Evolutionary conservation across 2,797 vertebrate species (phyloP).

Genomic region (Lepidocolaptes lacrymiger): DNA sequence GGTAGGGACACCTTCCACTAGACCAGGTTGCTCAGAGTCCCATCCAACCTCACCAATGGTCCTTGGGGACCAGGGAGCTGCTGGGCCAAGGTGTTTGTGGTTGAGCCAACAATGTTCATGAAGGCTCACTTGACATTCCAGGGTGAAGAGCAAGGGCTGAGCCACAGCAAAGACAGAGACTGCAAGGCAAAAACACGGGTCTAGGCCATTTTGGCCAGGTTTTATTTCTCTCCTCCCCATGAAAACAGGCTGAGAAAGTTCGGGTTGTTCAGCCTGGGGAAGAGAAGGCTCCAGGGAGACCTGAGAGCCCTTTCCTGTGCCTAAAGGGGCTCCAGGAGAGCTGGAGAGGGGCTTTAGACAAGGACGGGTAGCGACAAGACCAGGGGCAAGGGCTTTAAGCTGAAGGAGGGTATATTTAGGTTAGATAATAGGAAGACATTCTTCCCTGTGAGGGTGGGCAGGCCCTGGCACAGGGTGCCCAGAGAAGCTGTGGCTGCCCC

Average conservation of each 20-base stretch:
- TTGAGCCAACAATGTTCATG: neutral
- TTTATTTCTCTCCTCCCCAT: neutral
- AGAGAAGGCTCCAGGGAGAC: neutral
- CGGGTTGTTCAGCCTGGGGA: neutral
- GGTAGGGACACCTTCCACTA: neutral
- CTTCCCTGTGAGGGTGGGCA: accelerated
- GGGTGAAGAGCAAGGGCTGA: neutral
- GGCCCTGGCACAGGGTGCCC: neutral
- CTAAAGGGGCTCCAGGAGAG: neutral
- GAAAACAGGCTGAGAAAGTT: neutral
- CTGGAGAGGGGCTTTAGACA: neutral
- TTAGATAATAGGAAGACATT: no score
- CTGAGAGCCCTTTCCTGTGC: accelerated
- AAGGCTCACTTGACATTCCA: accelerated
- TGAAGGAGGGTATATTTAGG: accelerated
- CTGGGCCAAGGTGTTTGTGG: neutral
- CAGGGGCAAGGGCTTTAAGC: neutral
- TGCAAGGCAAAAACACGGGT: neutral
- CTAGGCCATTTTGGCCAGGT: neutral
- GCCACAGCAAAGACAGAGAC: neutral
- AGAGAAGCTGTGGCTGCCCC: neutral
- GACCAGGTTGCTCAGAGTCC: accelerated
- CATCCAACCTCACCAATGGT: accelerated
- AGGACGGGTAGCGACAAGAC: neutral
- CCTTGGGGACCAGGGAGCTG: neutral